A percentile compares a stretch with the other conserved stretches of the same genome.
These are phyloP conservation scores for Drosophila quasianomalipes DNA, from an alignment of 2,888 invertebrate genomes.

Conservation along the genomic window DNA sequence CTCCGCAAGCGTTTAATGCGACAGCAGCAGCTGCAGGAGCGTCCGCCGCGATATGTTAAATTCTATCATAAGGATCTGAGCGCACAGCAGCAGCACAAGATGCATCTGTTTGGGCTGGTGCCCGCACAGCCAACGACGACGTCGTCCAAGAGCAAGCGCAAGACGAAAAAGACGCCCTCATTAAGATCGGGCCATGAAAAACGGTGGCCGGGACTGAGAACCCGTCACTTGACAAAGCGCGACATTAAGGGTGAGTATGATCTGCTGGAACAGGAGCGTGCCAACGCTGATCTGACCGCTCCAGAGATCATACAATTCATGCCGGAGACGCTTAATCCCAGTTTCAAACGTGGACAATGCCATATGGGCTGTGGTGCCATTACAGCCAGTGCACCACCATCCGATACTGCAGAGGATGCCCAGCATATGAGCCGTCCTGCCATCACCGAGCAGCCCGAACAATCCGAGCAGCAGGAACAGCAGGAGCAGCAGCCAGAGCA, in stretches of 20 bases:
- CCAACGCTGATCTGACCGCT: constrained; percentile 77
- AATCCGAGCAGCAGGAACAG: constrained; percentile 3
- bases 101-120: constrained; percentile 40
- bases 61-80: constrained; percentile 72
- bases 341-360: constrained; percentile 81
- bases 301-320: constrained; percentile 84
- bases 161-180: constrained; percentile 56
- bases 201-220: constrained; percentile 32
- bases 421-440: not conserved
- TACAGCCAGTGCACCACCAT: constrained; percentile 24
- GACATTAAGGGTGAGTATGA: constrained; percentile 84
- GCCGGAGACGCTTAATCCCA: constrained; percentile 83
- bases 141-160: constrained; percentile 52
- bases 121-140: not conserved
- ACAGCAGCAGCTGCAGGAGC: constrained; percentile 65
- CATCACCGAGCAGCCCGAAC: constrained; percentile 21
- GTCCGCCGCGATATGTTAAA: constrained; percentile 74
- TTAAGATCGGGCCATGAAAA: constrained; percentile 18
- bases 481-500: not conserved
- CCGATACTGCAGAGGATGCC: constrained; percentile 10
- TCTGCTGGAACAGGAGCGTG: constrained; percentile 78
- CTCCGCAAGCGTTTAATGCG: constrained; percentile 63
- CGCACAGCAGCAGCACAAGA: constrained; percentile 46
- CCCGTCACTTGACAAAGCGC: constrained; percentile 73
- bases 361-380: constrained; percentile 68